Base-by-base conservation (phyloP, 2,888 invertebrate genomes). In the Morpho deidamia region DNA sequence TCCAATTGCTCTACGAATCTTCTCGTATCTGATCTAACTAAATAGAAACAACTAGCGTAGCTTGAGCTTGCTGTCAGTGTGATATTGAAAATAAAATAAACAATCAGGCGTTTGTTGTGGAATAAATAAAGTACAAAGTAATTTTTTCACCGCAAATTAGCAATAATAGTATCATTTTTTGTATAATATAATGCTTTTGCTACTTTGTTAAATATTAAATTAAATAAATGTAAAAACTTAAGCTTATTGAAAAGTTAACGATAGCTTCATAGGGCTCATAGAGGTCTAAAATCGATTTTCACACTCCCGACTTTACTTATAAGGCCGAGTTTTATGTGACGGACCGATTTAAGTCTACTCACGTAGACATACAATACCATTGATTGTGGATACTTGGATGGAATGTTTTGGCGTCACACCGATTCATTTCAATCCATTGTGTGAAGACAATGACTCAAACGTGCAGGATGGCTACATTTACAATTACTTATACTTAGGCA, bases 401-500 rank as follows among this genome's bases (percentile, higher is more conserved):
- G 70, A 72, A 72, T 73, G 71, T 69, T 68, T 70, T 71, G 69
- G 67, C 69, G 68, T 69, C 71, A 69, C 67, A 64, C 53, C 62
- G 66, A 60, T 66, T 69, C 68, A 59, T 68, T 70, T 66, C 64
- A 63, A 66, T 60, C 67, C 67, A 73, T 71, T 73, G 72, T 73
- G 49, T 58, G 53, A 44, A 65, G 51, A 69, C 66, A 67, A 69
- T 69, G 69, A 66, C 58, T 61, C 65, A 62, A 59, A 44, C 47
- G 51, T 55, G 52, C 44, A 48, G 55, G 56, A 57, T 53, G 44
- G 11, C 41, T 57, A 45, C 35, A 39, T 23, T 7, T 39, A 51
- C 14, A 40, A 35, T 14, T 43, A 43, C 43, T 43, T 50, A 37
- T 38, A 43, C 37, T 37, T 43, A 11, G 14, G 34, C 11, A 11